Percentiles rank a stretch among this genome's conserved stretches.
These are phyloP conservation scores for Agelaius phoeniceus DNA, from an alignment of 2,113 vertebrate species.

Conservation along the genomic window DNA sequence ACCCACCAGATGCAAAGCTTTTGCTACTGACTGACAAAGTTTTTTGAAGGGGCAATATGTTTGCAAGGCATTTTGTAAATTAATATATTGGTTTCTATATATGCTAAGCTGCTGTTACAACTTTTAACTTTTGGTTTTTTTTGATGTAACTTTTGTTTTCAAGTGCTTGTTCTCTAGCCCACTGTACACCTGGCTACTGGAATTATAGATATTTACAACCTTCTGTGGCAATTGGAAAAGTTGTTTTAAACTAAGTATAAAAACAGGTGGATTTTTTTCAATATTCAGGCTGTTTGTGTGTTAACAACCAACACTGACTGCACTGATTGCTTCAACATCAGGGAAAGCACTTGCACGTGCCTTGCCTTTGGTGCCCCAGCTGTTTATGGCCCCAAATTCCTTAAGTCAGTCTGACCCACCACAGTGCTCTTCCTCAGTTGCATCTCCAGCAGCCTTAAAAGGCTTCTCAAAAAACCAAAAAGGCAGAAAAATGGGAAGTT, in stretches of 20 bases:
- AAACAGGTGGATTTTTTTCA: neutral
- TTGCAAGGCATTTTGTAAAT: neutral
- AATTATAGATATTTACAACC: neutral
- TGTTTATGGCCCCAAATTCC: neutral
- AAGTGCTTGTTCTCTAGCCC: neutral
- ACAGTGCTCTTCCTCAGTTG: neutral
- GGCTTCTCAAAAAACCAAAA: neutral
- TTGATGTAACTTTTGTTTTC: rapidly evolving
- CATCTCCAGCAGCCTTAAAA: neutral
- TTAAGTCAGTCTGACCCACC: neutral
- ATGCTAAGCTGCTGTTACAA: neutral
- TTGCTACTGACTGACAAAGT: neutral
- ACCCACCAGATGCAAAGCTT: neutral
- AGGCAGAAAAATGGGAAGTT: neutral
- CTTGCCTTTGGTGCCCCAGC: too few species aligned
- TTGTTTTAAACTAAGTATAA: neutral
- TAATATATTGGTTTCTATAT: neutral
- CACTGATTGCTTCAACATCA: neutral
- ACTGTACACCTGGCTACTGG: neutral
- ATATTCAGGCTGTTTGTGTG: neutral
- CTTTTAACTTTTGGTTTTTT: neutral
- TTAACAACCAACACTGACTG: neutral
- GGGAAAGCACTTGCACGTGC: neutral
- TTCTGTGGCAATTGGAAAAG: neutral
- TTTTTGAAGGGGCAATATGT: neutral